Percentiles rank a stretch among this genome's conserved stretches.
These are phyloP conservation scores for Elymnias hypermnestra DNA, from an alignment of 1,140 invertebrate species.

Conservation along the genomic window DNA sequence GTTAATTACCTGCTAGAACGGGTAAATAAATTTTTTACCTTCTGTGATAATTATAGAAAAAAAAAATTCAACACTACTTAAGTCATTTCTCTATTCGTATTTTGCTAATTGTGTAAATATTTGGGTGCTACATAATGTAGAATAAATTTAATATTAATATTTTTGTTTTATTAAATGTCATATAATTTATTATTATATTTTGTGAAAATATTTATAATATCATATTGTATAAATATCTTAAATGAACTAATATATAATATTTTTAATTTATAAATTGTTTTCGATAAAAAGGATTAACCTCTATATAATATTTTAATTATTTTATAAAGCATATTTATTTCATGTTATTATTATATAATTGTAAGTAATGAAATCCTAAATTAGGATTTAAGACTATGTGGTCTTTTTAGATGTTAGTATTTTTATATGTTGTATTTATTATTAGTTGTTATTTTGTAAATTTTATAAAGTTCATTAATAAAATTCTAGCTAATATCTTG, in stretches of 20 bases:
- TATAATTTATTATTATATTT: too few species aligned
- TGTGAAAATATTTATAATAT: too few species aligned
- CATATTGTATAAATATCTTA: too few species aligned
- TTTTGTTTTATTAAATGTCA: too few species aligned
- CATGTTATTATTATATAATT: conserved; percentile 2
- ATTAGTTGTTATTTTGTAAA: conserved; percentile 10
- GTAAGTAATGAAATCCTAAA: conserved; percentile 24
- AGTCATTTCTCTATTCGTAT: neutral
- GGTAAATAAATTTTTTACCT: conserved; percentile 1
- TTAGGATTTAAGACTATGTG: conserved; percentile 27
- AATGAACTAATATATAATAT: neutral
- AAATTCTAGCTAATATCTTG: too few species aligned
- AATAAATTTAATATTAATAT: too few species aligned
- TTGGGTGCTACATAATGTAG: too few species aligned
- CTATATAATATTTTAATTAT: neutral
- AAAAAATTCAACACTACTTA: neutral
- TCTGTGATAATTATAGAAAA: conserved; percentile 9
- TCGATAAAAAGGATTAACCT: too few species aligned
- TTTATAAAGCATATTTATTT: neutral
- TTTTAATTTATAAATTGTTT: conserved; percentile 6
- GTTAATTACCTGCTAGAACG: conserved; percentile 8
- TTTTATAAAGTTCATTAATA: neutral
- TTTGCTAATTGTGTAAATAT: too few species aligned
- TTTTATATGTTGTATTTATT: conserved; percentile 15
- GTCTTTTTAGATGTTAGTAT: conserved; percentile 7